Evolutionary conservation across 2,888 invertebrate species (phyloP), one percentile per base, ranked within the genome.

Genomic region (Hartigia nigra): DNA sequence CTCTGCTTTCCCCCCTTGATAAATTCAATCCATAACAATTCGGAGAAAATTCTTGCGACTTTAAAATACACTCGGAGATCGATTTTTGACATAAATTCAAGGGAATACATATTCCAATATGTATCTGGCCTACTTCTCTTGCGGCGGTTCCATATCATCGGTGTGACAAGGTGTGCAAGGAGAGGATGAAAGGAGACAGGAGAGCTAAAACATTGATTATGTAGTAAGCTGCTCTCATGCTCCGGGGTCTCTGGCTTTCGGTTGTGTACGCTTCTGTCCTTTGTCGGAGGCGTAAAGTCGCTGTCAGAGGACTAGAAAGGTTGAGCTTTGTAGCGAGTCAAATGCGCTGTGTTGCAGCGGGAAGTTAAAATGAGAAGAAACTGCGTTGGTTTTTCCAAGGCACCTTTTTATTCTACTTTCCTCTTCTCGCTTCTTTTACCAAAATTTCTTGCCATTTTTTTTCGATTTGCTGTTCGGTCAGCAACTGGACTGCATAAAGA

Each of bases 181-280:
- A 36, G 39, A 69, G 70, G 23, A 79, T 80, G 74, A 70, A 37
- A 69, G 78, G 78, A 78, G 74, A 76, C 78, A 80, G 78, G 79
- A 78, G 78, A 84, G 74, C 78, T 85, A 81, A 86, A 86, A 86
- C 86, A 86, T 87, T 85, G 86, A 86, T 87, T 87, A 86, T 84
- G 81, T 81, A 82, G 82, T 81, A 84, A 82, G 78, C 82, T 76
- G 78, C 80, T 77, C 76, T 69, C 69, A 74, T 74, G 55, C 55
- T 55, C 55, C 55, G 55, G 55, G 55, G 55, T 14, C 55, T 55
- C 55, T 55, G 23, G 55, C 55, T 55, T 55, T 55, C 23, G 55
- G 55, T 55, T 55, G 55, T 55, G 55, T 55, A 55, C 23, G 23
- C 23, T 23, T 55, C 32, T 74, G 69, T 75, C 76, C 74, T 70